Evolutionary conservation across 1,140 invertebrate genomes (phyloP).

Genomic region (Drosophila lacteicornis): DNA sequence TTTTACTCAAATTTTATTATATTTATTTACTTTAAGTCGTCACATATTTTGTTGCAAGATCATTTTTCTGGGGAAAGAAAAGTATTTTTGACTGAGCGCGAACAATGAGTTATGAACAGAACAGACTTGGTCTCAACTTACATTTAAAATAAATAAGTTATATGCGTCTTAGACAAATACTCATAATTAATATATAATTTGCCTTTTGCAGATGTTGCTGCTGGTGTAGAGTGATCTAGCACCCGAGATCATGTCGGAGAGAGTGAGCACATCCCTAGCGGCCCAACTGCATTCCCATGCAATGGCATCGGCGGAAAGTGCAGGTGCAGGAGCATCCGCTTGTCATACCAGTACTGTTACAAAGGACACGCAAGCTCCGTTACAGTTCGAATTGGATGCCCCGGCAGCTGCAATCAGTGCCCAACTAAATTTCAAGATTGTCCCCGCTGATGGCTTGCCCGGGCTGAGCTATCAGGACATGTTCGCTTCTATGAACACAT

Average conservation of each 20-base stretch:
- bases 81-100: too few species aligned
- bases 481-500: constrained; percentile 84
- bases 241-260: constrained; percentile 60
- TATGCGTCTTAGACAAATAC: neutral
- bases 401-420: constrained; percentile 67
- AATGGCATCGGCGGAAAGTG: constrained; percentile 40
- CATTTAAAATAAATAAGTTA: neutral
- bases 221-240: constrained; percentile 20
- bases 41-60: too few species aligned
- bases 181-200: neutral
- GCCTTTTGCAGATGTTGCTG: constrained; percentile 36
- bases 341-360: constrained; percentile 35
- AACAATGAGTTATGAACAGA: too few species aligned
- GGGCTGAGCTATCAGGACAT: constrained; percentile 71
- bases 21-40: too few species aligned
- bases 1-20: too few species aligned
- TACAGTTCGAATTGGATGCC: constrained; percentile 67
- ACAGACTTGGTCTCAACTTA: too few species aligned
- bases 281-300: constrained; percentile 71
- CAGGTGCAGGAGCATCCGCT: constrained; percentile 8
- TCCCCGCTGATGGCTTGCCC: constrained; percentile 63
- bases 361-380: constrained; percentile 41
- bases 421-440: constrained; percentile 77
- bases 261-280: constrained; percentile 65
- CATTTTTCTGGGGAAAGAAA: too few species aligned